These are phyloP conservation scores for Catharus ustulatus DNA, from an alignment of 2,797 vertebrate genomes.

Conservation along the genomic window DNA sequence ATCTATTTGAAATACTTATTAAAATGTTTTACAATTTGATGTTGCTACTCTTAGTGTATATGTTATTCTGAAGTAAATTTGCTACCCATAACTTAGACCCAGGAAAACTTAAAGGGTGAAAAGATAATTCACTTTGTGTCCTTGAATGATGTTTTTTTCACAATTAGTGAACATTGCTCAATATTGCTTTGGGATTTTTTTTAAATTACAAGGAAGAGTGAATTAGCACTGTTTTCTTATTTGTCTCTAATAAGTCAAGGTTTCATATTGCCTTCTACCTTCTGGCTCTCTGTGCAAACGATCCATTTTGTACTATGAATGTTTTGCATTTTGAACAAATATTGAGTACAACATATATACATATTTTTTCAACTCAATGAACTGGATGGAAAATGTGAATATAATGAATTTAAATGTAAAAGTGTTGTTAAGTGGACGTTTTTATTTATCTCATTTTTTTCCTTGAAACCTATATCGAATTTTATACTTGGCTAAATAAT, in stretches of 20 bases:
- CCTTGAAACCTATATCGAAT: not conserved
- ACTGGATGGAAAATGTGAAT: not conserved
- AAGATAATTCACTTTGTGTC: not conserved
- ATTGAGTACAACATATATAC: not conserved
- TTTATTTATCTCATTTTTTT: not conserved
- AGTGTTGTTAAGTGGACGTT: not conserved
- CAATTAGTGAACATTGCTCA: not conserved
- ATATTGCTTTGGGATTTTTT: not conserved
- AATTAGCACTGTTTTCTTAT: not conserved
- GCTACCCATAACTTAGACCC: not conserved
- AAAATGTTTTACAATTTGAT: not conserved
- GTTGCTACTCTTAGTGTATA: not conserved
- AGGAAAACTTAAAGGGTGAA: not conserved
- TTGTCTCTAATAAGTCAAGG: not conserved
- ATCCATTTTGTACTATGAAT: conserved; percentile 1
- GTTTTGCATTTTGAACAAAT: not conserved
- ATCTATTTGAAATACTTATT: not conserved
- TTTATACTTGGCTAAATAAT: not conserved
- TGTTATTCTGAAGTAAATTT: not conserved
- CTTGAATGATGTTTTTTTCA: not conserved
- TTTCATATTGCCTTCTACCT: not conserved
- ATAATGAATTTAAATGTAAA: not conserved
- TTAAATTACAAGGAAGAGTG: not conserved
- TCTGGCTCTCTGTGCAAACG: not conserved
- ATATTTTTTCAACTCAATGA: not conserved